phyloP scores from a whole-genome alignment of 2,888 invertebrate genomes.

The Julus scanicus region DNA sequence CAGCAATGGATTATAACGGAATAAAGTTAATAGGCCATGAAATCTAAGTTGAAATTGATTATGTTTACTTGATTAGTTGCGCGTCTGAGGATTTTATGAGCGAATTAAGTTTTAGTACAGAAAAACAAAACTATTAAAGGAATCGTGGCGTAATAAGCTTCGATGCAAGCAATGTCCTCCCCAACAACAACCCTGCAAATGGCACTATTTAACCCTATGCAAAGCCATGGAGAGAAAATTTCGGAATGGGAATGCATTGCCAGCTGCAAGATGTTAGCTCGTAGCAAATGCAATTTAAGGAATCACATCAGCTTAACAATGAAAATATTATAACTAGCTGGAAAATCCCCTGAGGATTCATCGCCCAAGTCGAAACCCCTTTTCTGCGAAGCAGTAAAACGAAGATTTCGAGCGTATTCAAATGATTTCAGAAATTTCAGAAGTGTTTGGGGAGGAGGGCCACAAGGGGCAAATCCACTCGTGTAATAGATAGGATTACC shows the following conservation, averaged over 20 bases:
- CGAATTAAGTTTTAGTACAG: constrained; percentile 32
- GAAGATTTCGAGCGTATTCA: constrained; percentile 8
- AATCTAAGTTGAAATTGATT: constrained; percentile 47
- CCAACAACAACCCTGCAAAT: constrained; percentile 40
- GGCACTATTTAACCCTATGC: constrained; percentile 34
- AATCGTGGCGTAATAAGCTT: constrained; percentile 41
- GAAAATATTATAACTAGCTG: constrained; percentile 45
- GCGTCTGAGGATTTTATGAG: constrained; percentile 39
- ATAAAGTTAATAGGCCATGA: constrained; percentile 40
- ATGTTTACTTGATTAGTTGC: constrained; percentile 47
- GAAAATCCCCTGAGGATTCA: neutral
- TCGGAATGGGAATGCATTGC: neutral
- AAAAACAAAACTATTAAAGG: constrained; percentile 47
- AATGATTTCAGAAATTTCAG: constrained; percentile 38
- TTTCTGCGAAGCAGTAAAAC: neutral
- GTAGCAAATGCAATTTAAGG: constrained; percentile 10
- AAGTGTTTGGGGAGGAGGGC: neutral
- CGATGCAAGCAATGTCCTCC: neutral
- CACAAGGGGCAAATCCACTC: constrained; percentile 35
- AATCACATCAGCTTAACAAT: constrained; percentile 37
- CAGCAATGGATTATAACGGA: constrained; percentile 33
- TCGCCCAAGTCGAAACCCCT: neutral
- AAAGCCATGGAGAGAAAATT: neutral
- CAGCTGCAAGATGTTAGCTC: constrained; percentile 32
- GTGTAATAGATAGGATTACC: constrained; percentile 40